phyloP scores from a whole-genome alignment of 2,888 invertebrate genomes.

The Melinaea menophilus region DNA sequence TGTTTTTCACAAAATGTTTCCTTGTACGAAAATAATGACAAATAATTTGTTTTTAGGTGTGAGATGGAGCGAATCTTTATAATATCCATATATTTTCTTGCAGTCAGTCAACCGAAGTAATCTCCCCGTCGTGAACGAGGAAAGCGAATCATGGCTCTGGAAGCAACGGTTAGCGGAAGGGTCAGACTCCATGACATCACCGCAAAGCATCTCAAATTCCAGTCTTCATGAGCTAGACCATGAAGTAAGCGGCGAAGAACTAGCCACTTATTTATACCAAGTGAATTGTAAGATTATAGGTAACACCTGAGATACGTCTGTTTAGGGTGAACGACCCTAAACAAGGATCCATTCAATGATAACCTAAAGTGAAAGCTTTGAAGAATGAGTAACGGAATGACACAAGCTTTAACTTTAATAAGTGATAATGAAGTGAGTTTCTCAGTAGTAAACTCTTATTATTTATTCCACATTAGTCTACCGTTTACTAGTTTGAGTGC shows the following conservation, averaged over 20 bases:
- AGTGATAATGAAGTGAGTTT: too few species aligned
- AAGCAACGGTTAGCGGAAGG: constrained; percentile 55
- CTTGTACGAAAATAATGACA: too few species aligned
- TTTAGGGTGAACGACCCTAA: constrained; percentile 35
- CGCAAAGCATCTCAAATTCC: constrained; percentile 83
- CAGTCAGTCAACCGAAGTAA: constrained; percentile 62
- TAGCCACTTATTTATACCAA: constrained; percentile 83
- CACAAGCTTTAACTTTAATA: too few species aligned
- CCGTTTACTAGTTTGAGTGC: too few species aligned
- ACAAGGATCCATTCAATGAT: too few species aligned
- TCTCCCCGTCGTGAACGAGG: constrained; percentile 58
- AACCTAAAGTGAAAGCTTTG: too few species aligned
- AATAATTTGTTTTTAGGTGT: too few species aligned
- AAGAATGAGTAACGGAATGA: too few species aligned
- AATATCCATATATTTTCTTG: constrained; percentile 27
- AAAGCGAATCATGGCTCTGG: constrained; percentile 60
- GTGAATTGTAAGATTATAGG: constrained; percentile 75
- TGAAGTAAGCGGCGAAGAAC: constrained; percentile 82
- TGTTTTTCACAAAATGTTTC: too few species aligned
- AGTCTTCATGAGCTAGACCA: constrained; percentile 85
- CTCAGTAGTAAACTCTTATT: too few species aligned
- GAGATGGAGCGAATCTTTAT: too few species aligned
- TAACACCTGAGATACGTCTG: constrained; percentile 65
- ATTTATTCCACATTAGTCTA: too few species aligned
- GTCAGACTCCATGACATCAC: constrained; percentile 68